A percentile compares a stretch with the other conserved stretches of the same genome.
phyloP scores from a whole-genome alignment of 2,888 invertebrate species.

The Dasypolia templi region DNA sequence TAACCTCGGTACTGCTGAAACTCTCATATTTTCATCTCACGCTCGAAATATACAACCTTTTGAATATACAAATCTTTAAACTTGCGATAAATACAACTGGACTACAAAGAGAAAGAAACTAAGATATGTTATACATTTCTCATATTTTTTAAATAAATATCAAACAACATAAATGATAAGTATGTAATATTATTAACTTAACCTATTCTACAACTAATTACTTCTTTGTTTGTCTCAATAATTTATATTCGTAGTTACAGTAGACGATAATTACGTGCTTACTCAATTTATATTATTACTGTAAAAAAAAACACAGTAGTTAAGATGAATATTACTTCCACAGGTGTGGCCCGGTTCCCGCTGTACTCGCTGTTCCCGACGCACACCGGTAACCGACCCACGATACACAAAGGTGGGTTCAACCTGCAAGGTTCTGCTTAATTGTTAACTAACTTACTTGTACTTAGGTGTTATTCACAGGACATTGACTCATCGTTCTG shows the following conservation, averaged over 20 bases:
- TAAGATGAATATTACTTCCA: slow-evolving; percentile 62
- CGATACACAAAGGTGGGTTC: slow-evolving; percentile 90
- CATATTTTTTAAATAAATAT: too few relatives aligned
- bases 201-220: slow-evolving; percentile 6
- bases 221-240: slow-evolving; percentile 28
- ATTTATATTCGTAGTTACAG: slow-evolving; percentile 4
- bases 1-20: slow-evolving; percentile 67
- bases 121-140: too few relatives aligned
- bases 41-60: too few relatives aligned
- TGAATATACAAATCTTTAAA: too few relatives aligned
- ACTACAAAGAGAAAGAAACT: not conserved
- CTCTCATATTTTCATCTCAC: slow-evolving; percentile 41
- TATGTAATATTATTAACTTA: not conserved
- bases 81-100: slow-evolving; percentile 4
- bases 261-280: slow-evolving; percentile 18
- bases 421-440: slow-evolving; percentile 33
- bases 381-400: slow-evolving; percentile 83
- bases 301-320: slow-evolving; percentile 20
- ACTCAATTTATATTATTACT: slow-evolving; percentile 30
- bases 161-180: not conserved
- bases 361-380: slow-evolving; percentile 92
- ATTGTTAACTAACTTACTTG: slow-evolving; percentile 39
- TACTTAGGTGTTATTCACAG: slow-evolving; percentile 41
- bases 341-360: slow-evolving; percentile 93
- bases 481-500: slow-evolving; percentile 34